A percentile compares a stretch with the other conserved stretches of the same genome.
Conservation (phyloP, 2,888 invertebrate genomes). For the Acanthopleura granulata region DNA sequence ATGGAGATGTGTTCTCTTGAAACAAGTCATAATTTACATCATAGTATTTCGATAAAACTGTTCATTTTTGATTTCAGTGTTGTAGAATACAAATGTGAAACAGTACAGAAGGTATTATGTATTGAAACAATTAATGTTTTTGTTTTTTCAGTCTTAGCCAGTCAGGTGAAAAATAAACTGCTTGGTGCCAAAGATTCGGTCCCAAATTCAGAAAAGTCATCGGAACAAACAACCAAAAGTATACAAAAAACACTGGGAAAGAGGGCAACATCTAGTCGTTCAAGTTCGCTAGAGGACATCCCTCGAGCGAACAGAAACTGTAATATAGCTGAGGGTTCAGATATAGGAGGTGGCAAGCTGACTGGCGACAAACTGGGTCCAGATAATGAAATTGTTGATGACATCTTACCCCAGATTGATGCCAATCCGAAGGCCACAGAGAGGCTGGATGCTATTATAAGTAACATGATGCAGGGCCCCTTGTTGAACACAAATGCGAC, state of each 20-base stretch:
- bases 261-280: background rate
- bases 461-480: slow-evolving; percentile 68
- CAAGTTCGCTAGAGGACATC: background rate
- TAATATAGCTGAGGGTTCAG: background rate
- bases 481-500: slow-evolving; percentile 54
- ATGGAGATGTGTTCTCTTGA: too few relatives aligned
- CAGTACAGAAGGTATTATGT: too few relatives aligned
- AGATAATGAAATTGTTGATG: slow-evolving; percentile 39
- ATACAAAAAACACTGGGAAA: slow-evolving; percentile 16
- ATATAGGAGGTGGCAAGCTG: background rate
- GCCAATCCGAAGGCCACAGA: slow-evolving; percentile 64
- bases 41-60: too few relatives aligned
- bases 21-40: too few relatives aligned
- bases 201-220: background rate
- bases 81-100: too few relatives aligned
- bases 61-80: too few relatives aligned
- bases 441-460: slow-evolving; percentile 68
- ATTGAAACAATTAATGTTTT: background rate
- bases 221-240: slow-evolving; percentile 6
- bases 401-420: slow-evolving; percentile 37
- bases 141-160: background rate
- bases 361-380: background rate
- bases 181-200: slow-evolving; percentile 5
- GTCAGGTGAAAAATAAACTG: slow-evolving; percentile 4
- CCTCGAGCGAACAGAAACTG: background rate